These are phyloP conservation scores for Platynereis dumerilii DNA, from an alignment of 2,888 invertebrate species.

Conservation along the genomic window DNA sequence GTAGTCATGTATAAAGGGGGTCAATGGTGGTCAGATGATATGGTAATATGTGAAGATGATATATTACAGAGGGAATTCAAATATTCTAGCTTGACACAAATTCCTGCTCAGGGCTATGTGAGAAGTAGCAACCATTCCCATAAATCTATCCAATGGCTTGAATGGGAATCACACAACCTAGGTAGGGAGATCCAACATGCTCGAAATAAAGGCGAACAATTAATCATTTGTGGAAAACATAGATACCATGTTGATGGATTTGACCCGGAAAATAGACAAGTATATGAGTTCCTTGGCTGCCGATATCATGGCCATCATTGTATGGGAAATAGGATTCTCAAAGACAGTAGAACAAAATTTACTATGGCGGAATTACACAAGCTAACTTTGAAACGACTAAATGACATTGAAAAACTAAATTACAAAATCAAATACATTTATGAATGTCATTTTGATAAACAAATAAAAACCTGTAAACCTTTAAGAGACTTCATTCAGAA, in stretches of 20 bases:
- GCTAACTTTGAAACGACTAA: background rate
- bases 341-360: background rate
- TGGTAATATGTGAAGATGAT: too few relatives aligned
- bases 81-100: too few relatives aligned
- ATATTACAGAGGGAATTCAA: too few relatives aligned
- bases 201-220: background rate
- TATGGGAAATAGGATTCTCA: background rate
- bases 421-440: conserved; percentile 7
- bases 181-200: conserved; percentile 1
- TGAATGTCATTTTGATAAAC: conserved; percentile 7
- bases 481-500: background rate
- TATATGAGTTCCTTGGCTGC: too few relatives aligned
- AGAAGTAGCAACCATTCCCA: too few relatives aligned
- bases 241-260: too few relatives aligned
- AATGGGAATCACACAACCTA: background rate
- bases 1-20: too few relatives aligned
- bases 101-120: too few relatives aligned
- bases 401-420: background rate
- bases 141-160: background rate
- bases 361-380: background rate
- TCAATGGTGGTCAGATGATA: too few relatives aligned
- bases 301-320: too few relatives aligned
- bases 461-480: background rate
- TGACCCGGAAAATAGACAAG: too few relatives aligned
- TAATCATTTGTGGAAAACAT: background rate